Percentiles rank a stretch among this genome's conserved stretches.
Evolutionary conservation across 1,140 invertebrate species (phyloP).

Genomic region (Coelopa frigida): DNA sequence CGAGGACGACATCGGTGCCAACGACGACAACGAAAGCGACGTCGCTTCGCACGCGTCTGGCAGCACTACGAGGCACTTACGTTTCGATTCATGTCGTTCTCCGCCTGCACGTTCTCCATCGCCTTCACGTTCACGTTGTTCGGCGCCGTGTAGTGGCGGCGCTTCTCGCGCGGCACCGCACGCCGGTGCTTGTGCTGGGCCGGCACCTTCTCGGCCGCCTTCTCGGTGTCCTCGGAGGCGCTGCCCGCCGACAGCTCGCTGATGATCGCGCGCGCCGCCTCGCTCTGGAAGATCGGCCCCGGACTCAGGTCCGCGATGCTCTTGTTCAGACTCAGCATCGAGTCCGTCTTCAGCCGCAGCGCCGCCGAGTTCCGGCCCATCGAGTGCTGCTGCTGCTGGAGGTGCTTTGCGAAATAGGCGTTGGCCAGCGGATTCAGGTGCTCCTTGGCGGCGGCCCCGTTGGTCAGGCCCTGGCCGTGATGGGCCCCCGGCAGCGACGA

Average conservation of each 20-base stretch:
- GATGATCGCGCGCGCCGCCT: slow-evolving; percentile 75
- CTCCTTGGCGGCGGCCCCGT: slow-evolving; percentile 18
- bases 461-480: slow-evolving; percentile 19
- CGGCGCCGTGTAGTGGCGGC: slow-evolving; percentile 82
- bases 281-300: slow-evolving; percentile 70
- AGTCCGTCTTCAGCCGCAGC: slow-evolving; percentile 39
- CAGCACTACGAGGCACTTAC: too few species aligned
- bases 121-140: slow-evolving; percentile 55
- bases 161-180: slow-evolving; percentile 68
- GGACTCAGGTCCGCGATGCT: slow-evolving; percentile 41
- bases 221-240: slow-evolving; percentile 45
- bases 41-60: too few species aligned
- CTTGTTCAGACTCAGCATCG: slow-evolving; percentile 44
- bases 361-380: slow-evolving; percentile 29
- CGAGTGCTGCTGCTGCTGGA: slow-evolving; percentile 18
- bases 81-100: slow-evolving; percentile 50
- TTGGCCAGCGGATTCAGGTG: slow-evolving; percentile 39
- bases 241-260: slow-evolving; percentile 64
- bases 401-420: slow-evolving; percentile 39
- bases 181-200: slow-evolving; percentile 49
- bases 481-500: slow-evolving; percentile 18
- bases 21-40: too few species aligned
- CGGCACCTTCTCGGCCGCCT: slow-evolving; percentile 43
- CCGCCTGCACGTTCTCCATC: slow-evolving; percentile 51
- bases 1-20: too few species aligned